Conservation (phyloP, 1,140 invertebrate species). For the Lethrus apterus region DNA sequence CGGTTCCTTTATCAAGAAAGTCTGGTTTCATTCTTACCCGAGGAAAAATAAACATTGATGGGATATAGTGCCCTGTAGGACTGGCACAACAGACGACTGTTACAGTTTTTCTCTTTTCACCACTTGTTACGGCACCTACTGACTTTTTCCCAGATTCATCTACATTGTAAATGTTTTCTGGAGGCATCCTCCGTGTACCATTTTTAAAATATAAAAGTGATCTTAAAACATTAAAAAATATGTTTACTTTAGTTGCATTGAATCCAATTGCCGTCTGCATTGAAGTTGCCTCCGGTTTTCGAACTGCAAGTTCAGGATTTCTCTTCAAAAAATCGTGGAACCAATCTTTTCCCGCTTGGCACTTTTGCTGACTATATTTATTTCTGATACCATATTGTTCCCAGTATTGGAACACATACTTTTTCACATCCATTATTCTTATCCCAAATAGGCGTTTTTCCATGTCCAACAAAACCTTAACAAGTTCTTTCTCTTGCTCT, state of each 20-base stretch:
- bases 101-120: conserved; percentile 8
- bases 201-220: conserved; percentile 21
- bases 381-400: conserved; percentile 9
- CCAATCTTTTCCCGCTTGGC: conserved; percentile 6
- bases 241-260: conserved; percentile 5
- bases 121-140: conserved; percentile 12
- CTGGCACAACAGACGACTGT: conserved; percentile 11
- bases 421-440: conserved; percentile 22
- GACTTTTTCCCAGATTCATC: conserved; percentile 12
- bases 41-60: conserved; percentile 10
- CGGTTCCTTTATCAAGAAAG: conserved; percentile 2
- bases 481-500: conserved; percentile 10
- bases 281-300: conserved; percentile 12
- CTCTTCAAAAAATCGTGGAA: conserved; percentile 10
- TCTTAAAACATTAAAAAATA: conserved; percentile 9
- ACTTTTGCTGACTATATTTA: conserved; percentile 3
- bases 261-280: conserved; percentile 15
- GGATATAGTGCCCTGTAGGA: conserved; percentile 7
- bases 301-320: conserved; percentile 12
- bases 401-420: too few species aligned
- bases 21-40: conserved; percentile 13
- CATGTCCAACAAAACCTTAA: conserved; percentile 9
- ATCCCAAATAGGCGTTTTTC: conserved; percentile 8
- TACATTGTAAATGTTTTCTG: conserved; percentile 19
- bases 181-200: conserved; percentile 18